phyloP scores from a whole-genome alignment of 2,797 vertebrate genomes.

The Lacerta agilis region DNA sequence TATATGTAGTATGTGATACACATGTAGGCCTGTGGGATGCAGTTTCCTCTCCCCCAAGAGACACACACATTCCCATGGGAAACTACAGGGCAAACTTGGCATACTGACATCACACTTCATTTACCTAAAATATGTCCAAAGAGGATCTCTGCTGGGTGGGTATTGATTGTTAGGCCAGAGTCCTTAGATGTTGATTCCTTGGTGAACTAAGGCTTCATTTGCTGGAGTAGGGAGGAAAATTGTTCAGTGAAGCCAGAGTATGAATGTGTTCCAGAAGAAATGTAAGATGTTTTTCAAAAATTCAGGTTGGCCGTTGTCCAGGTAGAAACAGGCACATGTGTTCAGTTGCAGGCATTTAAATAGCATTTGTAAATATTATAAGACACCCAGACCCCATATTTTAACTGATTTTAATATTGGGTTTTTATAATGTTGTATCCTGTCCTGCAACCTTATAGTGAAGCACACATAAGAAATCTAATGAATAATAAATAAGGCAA shows the following conservation, averaged over 20 bases:
- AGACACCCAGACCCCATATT: background rate
- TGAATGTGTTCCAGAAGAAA: background rate
- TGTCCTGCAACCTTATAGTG: background rate
- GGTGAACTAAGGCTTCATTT: background rate
- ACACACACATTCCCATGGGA: too few relatives aligned
- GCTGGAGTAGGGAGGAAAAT: background rate
- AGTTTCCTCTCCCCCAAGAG: background rate
- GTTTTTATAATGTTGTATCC: too few relatives aligned
- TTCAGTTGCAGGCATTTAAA: background rate
- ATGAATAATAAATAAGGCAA: background rate
- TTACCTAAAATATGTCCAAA: background rate
- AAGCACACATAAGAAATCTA: background rate
- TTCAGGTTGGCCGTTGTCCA: background rate
- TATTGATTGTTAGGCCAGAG: background rate
- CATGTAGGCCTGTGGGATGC: background rate
- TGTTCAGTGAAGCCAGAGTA: background rate
- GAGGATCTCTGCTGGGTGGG: background rate
- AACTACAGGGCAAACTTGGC: background rate
- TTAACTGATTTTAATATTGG: too few relatives aligned
- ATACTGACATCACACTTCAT: background rate
- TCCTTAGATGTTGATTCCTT: background rate
- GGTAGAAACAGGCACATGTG: background rate
- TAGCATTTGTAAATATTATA: background rate
- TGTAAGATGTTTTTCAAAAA: background rate
- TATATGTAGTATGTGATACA: background rate